phyloP scores from a whole-genome alignment of 2,797 vertebrate genomes.

The Mastacembelus armatus region DNA sequence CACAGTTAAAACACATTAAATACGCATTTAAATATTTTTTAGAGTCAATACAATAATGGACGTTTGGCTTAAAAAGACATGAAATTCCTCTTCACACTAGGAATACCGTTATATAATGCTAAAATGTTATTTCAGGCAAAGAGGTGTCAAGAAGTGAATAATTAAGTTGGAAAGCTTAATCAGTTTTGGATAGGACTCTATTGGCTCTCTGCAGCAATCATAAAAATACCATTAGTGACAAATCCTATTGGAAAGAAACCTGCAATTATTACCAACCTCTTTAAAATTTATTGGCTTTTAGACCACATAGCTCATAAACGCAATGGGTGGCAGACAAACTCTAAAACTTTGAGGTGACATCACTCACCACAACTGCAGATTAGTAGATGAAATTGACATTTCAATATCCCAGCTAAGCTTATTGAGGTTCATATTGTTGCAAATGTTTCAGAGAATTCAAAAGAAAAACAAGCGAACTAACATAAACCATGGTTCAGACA shows the following conservation, averaged over 20 bases:
- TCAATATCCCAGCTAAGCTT: slow-evolving; percentile 30
- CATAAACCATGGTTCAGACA: slow-evolving; percentile 46
- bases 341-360: slow-evolving; percentile 20
- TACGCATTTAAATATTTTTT: neutral
- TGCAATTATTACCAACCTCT: slow-evolving; percentile 19
- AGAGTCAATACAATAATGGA: neutral
- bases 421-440: slow-evolving; percentile 12
- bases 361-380: slow-evolving; percentile 1
- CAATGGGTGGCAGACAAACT: slow-evolving; percentile 4
- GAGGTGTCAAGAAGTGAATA: slow-evolving; percentile 12
- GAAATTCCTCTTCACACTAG: neutral
- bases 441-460: slow-evolving; percentile 44
- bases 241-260: slow-evolving; percentile 9
- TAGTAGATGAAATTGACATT: slow-evolving; percentile 48
- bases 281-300: slow-evolving; percentile 37
- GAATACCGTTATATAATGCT: neutral
- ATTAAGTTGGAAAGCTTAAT: slow-evolving; percentile 18
- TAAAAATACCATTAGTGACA: slow-evolving; percentile 27
- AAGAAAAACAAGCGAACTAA: slow-evolving; percentile 37
- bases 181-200: slow-evolving; percentile 12
- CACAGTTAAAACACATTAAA: slow-evolving; percentile 16
- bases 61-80: neutral
- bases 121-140: slow-evolving; percentile 5
- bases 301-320: neutral
- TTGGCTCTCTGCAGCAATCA: slow-evolving; percentile 6